phyloP scores from a whole-genome alignment of 2,888 invertebrate genomes.

The Sicus ferrugineus region DNA sequence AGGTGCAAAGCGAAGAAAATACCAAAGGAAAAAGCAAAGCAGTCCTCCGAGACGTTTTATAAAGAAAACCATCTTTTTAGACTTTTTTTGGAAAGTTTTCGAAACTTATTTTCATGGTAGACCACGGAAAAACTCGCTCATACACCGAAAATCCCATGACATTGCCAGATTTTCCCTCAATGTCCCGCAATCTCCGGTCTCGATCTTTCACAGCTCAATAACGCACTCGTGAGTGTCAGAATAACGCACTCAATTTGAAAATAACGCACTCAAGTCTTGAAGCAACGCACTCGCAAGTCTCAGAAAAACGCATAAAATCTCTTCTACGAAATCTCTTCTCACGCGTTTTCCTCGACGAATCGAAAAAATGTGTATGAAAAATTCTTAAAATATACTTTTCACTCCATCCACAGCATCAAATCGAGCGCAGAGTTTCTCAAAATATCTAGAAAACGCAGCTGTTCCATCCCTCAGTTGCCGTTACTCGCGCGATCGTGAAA shows the following conservation, averaged over 20 bases:
- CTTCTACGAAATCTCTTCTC: background rate
- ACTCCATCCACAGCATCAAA: background rate
- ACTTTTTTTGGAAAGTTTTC: background rate
- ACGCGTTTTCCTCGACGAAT: background rate
- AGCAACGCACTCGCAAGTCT: too few relatives aligned
- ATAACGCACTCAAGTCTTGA: too few relatives aligned
- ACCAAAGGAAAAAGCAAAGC: too few relatives aligned
- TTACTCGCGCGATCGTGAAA: constrained; percentile 25
- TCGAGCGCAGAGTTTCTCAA: background rate
- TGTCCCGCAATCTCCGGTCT: background rate
- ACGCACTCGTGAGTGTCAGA: too few relatives aligned
- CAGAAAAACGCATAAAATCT: background rate
- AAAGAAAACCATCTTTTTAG: background rate
- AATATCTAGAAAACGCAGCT: background rate
- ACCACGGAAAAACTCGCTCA: too few relatives aligned
- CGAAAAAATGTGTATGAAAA: background rate
- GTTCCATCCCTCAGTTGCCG: constrained; percentile 25
- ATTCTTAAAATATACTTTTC: background rate
- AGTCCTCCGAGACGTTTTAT: too few relatives aligned
- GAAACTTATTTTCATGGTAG: too few relatives aligned
- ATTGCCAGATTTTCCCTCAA: background rate
- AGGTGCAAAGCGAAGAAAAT: too few relatives aligned
- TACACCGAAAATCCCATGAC: too few relatives aligned
- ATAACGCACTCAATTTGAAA: too few relatives aligned
- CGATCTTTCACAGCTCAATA: too few relatives aligned